Evolutionary conservation across 2,113 vertebrate genomes (phyloP).

Genomic region (Ochotona princeps): DNA sequence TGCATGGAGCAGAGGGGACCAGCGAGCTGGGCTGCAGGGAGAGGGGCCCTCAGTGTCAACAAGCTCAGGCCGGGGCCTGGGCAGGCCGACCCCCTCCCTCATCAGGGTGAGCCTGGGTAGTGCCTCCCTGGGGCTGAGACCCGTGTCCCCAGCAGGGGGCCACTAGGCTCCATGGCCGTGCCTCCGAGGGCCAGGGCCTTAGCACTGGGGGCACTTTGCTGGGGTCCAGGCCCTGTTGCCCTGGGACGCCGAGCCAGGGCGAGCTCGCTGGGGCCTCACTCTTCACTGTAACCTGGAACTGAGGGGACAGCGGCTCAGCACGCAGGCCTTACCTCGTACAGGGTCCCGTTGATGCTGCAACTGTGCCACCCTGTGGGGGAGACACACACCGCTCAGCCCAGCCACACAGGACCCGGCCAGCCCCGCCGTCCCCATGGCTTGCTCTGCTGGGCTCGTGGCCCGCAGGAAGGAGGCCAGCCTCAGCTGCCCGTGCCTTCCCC

Average conservation of each 20-base stretch:
- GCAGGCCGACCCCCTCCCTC: fast-evolving
- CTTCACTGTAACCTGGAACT: too few relatives aligned
- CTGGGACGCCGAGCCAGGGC: background rate
- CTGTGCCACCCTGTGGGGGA: background rate
- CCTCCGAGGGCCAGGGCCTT: too few relatives aligned
- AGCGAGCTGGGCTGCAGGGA: conserved; percentile 80
- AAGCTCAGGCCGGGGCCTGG: fast-evolving
- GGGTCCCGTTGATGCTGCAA: conserved; percentile 63
- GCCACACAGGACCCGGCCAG: background rate
- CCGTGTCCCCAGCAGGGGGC: background rate
- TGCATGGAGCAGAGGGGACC: conserved; percentile 81
- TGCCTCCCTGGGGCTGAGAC: background rate
- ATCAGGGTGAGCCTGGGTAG: background rate
- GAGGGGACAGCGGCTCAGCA: too few relatives aligned
- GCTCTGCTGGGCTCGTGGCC: too few relatives aligned
- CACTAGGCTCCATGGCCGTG: too few relatives aligned
- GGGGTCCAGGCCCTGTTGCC: background rate
- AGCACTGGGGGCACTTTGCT: fast-evolving
- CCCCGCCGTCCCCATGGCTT: background rate
- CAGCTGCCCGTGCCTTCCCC: too few relatives aligned
- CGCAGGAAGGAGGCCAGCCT: too few relatives aligned
- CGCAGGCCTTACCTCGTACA: conserved; percentile 63
- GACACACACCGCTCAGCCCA: background rate
- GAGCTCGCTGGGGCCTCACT: background rate
- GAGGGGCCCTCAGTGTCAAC: fast-evolving